Base-by-base conservation (phyloP, 2,797 vertebrate genomes). In the Spinus olivaceus region DNA sequence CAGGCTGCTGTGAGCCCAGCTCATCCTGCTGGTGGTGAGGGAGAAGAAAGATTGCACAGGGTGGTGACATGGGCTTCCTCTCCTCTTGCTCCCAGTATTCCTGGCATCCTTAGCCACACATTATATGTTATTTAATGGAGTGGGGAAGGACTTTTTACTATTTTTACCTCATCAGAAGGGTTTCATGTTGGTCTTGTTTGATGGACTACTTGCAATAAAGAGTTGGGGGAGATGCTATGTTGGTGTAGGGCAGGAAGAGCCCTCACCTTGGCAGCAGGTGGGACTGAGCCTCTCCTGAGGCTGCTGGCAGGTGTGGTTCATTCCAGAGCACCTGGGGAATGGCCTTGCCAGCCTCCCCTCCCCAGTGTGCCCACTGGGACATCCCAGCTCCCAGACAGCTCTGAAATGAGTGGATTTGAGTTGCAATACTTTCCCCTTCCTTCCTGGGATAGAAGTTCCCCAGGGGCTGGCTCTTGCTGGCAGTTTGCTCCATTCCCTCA, bases 1-100 rank as follows among this genome's bases (percentile, higher is more conserved):
- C 0, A 3, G 37, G 41, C 39, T 69, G 63, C 42, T 67, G 71
- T 13, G 63, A 88, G 65, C 66, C 25, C 61, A 59, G 72, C 32
- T 59, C 56, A 23, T 7, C 16, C 39, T 30, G 28, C n/a, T 4
- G 3, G 20, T 0, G 0, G 8, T 7, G 32, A 18, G n/a, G 63
- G 21, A 41, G 47, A 20, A 44, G 30, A 22, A 53, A 66, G 72
- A 8, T 18, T 22, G 19, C 28, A 12, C 5, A 5, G 33, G 23
- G 25, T 13, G 13, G 19, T 30, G 23, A 51, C 3, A 0, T 1
- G 4, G 22, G 41, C 30, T 72, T 73, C 54, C 35, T 67, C 41
- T 50, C 15, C 33, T 41, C 42, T 37, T 56, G 35, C 46, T 90
- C 20, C 50, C 37, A 16, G 12, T 12, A 14, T 20, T 79, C 73